Percentiles rank a stretch among this genome's conserved stretches.
Conservation (phyloP, 2,888 invertebrate species). For the Netelia inedita region DNA sequence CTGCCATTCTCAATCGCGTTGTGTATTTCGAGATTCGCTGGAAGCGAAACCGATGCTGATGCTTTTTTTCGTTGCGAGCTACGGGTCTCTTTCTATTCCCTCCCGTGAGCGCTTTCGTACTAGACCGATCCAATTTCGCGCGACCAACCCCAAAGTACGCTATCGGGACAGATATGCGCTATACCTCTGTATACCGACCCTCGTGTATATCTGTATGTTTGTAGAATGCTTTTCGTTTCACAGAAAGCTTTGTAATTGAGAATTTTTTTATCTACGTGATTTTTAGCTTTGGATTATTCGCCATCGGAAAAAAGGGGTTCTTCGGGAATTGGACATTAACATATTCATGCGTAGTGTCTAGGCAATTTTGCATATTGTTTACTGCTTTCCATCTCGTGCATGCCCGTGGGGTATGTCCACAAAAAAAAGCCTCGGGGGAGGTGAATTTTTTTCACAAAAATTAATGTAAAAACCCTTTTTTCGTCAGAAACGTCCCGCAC, state of each 20-base stretch:
- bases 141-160: slow-evolving; percentile 28
- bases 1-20: slow-evolving; percentile 39
- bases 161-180: slow-evolving; percentile 8
- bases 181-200: background rate
- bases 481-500: too few relatives aligned
- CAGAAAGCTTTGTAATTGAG: slow-evolving; percentile 8
- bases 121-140: slow-evolving; percentile 56
- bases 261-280: background rate
- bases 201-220: background rate
- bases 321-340: background rate
- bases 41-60: slow-evolving; percentile 55
- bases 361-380: background rate
- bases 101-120: slow-evolving; percentile 47
- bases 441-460: too few relatives aligned
- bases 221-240: slow-evolving; percentile 2
- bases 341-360: background rate
- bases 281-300: background rate
- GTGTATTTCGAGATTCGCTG: slow-evolving; percentile 53
- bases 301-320: background rate
- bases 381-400: background rate
- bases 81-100: slow-evolving; percentile 45
- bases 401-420: too few relatives aligned
- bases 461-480: too few relatives aligned
- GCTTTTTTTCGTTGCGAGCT: slow-evolving; percentile 43
- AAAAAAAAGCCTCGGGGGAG: too few relatives aligned